Percentiles rank a stretch among this genome's conserved stretches.
phyloP scores from a whole-genome alignment of 2,113 vertebrate species.

The Madoqua kirkii region DNA sequence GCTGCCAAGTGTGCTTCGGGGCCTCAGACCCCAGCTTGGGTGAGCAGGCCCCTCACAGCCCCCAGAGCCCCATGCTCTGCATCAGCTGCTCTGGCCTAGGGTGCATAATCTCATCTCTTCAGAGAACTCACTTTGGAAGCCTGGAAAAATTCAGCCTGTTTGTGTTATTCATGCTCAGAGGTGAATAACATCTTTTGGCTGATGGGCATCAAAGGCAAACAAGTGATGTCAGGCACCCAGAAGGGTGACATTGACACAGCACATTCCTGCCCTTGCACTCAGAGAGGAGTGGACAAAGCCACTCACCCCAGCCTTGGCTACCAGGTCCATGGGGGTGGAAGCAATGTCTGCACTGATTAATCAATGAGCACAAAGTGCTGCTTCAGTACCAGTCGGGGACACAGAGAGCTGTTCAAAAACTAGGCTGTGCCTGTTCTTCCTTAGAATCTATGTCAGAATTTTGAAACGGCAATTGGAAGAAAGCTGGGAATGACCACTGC shows the following conservation, averaged over 20 bases:
- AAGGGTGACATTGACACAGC: neutral
- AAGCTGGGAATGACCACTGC: neutral
- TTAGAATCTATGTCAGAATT: neutral
- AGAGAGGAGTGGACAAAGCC: neutral
- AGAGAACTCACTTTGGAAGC: neutral
- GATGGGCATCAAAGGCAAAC: neutral
- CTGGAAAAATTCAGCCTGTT: neutral
- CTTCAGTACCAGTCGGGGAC: neutral
- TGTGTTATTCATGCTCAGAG: neutral
- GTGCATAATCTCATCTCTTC: neutral
- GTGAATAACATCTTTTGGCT: neutral
- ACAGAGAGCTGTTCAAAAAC: neutral
- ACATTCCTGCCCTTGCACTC: rapidly evolving
- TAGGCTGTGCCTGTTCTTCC: neutral
- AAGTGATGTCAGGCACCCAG: neutral
- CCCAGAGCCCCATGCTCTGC: neutral
- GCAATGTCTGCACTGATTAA: neutral
- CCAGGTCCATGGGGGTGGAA: neutral
- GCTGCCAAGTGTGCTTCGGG: neutral
- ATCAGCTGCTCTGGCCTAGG: neutral
- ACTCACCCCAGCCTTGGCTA: rapidly evolving
- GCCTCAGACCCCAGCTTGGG: neutral
- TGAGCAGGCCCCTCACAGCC: neutral
- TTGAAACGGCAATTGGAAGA: neutral
- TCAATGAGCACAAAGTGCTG: neutral